Evolutionary conservation across 2,797 vertebrate species (phyloP).

Genomic region (Odontamblyopus rebecca): DNA sequence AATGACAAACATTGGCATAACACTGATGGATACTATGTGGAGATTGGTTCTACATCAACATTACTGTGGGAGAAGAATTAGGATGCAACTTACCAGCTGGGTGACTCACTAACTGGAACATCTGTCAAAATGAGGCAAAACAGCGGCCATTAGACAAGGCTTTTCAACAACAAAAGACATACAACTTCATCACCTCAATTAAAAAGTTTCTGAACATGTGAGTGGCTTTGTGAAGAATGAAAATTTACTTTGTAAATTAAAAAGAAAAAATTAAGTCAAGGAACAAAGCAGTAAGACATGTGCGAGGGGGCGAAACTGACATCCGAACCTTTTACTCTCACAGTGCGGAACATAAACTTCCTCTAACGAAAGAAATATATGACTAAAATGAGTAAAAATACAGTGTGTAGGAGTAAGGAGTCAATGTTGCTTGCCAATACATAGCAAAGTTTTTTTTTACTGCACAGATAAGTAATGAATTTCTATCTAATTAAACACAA

Average conservation of each 20-base stretch:
- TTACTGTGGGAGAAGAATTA: conserved; percentile 36
- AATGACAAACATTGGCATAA: conserved; percentile 39
- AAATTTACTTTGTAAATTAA: neutral
- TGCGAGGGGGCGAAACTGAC: too few relatives aligned
- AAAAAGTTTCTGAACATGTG: neutral
- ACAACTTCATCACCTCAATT: neutral
- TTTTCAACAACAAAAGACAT: conserved; percentile 21
- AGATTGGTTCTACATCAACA: conserved; percentile 24
- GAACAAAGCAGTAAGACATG: neutral
- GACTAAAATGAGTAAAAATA: too few relatives aligned
- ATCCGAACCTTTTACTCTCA: too few relatives aligned
- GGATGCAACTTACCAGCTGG: conserved; percentile 65
- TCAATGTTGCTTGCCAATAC: too few relatives aligned
- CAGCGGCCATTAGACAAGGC: conserved; percentile 42
- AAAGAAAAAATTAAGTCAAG: neutral
- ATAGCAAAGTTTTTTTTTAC: too few relatives aligned
- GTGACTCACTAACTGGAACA: conserved; percentile 62
- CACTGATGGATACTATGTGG: conserved; percentile 26
- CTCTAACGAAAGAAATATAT: too few relatives aligned
- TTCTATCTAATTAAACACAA: neutral
- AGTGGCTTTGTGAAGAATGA: neutral
- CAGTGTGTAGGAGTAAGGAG: too few relatives aligned
- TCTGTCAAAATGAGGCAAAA: conserved; percentile 62
- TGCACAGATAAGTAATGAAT: neutral
- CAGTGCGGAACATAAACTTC: too few relatives aligned